A percentile compares a stretch with the other conserved stretches of the same genome.
Conservation (phyloP, 2,888 invertebrate genomes). For the Mimumesa dahlbomi region DNA sequence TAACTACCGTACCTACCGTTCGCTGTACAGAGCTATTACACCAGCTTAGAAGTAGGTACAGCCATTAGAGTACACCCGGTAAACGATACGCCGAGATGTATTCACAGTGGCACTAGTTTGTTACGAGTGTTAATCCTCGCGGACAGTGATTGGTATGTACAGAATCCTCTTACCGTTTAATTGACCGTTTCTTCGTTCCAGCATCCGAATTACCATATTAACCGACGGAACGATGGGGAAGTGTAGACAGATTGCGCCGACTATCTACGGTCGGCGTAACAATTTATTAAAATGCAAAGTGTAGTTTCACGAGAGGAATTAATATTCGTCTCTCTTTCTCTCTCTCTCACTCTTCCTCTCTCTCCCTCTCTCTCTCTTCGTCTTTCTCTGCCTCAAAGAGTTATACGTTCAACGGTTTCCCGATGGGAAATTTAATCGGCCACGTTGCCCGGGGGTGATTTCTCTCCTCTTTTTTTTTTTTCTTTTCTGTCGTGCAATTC, state of each 20-base stretch:
- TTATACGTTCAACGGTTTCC: too few species aligned
- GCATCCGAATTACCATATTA: background rate
- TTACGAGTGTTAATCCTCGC: conserved; percentile 26
- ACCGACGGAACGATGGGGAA: background rate
- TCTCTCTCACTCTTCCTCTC: too few species aligned
- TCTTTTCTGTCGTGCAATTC: background rate
- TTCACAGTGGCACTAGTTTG: conserved; percentile 31
- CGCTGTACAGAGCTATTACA: background rate
- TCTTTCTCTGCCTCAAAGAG: too few species aligned
- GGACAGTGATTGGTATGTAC: conserved; percentile 29
- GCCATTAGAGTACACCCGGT: background rate
- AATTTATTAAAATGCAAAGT: too few species aligned
- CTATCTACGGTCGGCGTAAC: background rate
- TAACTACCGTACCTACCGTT: background rate
- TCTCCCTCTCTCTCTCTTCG: too few species aligned
- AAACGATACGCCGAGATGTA: conserved; percentile 20
- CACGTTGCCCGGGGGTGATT: background rate
- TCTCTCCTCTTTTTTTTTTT: background rate
- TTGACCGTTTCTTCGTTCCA: conserved; percentile 27
- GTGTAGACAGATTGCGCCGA: too few species aligned
- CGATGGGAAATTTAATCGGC: background rate
- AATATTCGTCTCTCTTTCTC: too few species aligned
- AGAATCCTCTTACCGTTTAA: conserved; percentile 32
- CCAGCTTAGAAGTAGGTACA: background rate
- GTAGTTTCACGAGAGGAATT: too few species aligned